Evolutionary conservation across 2,888 invertebrate genomes (phyloP).

Genomic region (Brachypalpus laphriformis): DNA sequence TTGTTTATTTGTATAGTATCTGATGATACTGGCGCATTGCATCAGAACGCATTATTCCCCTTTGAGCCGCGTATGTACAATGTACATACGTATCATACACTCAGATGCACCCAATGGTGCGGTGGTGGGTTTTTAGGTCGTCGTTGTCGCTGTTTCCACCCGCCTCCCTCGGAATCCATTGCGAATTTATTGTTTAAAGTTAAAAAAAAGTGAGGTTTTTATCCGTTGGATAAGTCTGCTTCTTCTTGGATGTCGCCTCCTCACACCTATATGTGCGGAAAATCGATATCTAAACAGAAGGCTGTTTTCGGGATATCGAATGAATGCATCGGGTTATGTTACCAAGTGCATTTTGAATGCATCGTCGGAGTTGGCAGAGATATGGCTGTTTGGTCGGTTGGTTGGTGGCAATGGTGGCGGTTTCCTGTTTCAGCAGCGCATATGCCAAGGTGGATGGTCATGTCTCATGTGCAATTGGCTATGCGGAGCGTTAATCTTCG

Average conservation of each 20-base stretch:
- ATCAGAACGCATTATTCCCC: slow-evolving; percentile 42
- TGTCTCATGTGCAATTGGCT: slow-evolving; percentile 40
- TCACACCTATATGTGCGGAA: slow-evolving; percentile 62
- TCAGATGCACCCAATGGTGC: not conserved
- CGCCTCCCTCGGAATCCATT: slow-evolving; percentile 11
- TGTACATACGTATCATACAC: not conserved
- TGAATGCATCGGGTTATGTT: slow-evolving; percentile 65
- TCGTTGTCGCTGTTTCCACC: not conserved
- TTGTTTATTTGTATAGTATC: slow-evolving; percentile 14
- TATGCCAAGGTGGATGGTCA: slow-evolving; percentile 52
- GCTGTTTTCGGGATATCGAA: slow-evolving; percentile 63
- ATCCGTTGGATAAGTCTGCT: slow-evolving; percentile 40
- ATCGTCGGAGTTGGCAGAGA: slow-evolving; percentile 27
- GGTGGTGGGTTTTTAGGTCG: slow-evolving; percentile 42
- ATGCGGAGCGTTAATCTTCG: slow-evolving; percentile 28
- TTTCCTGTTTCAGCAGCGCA: slow-evolving; percentile 56
- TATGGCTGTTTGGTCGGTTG: slow-evolving; percentile 2
- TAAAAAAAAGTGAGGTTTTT: slow-evolving; percentile 14
- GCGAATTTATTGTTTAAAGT: slow-evolving; percentile 25
- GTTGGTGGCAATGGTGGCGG: slow-evolving; percentile 21
- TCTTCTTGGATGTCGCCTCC: slow-evolving; percentile 39
- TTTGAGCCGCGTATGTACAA: not conserved
- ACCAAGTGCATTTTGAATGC: slow-evolving; percentile 65
- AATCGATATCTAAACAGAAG: slow-evolving; percentile 76
- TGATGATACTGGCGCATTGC: slow-evolving; percentile 51